phyloP scores from a whole-genome alignment of 53 echinoderm and acorn worm genomes.

The Holothuria leucospilota region DNA sequence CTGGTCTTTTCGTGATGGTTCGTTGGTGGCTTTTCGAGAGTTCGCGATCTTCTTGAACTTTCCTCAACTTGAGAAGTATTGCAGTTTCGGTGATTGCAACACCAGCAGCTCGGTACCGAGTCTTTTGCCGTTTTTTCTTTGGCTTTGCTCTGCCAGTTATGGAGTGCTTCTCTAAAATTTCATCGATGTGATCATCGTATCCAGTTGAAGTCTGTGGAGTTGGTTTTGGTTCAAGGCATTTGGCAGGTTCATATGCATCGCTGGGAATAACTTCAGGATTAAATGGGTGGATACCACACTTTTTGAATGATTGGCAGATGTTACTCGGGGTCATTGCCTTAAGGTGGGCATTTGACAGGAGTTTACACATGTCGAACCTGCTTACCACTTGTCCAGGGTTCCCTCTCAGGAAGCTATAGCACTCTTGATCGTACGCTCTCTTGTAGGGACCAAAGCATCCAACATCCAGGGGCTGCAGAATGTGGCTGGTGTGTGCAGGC shows the following conservation, averaged over 20 bases:
- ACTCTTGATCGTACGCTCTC: constrained; percentile 37
- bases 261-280: constrained; percentile 14
- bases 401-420: constrained; percentile 29
- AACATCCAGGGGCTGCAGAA: constrained; percentile 57
- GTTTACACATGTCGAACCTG: constrained; percentile 38
- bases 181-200: neutral
- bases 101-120: neutral
- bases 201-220: neutral
- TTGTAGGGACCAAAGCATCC: constrained; percentile 53
- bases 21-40: neutral
- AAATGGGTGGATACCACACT: constrained; percentile 42
- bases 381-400: too few relatives aligned
- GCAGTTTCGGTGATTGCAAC: constrained; percentile 16
- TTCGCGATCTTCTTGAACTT: neutral
- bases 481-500: too few relatives aligned
- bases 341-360: constrained; percentile 40
- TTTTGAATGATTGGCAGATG: constrained; percentile 29
- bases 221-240: neutral
- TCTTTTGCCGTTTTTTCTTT: constrained; percentile 1
- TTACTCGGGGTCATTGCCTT: constrained; percentile 30
- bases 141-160: neutral
- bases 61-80: constrained; percentile 18
- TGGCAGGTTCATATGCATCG: constrained; percentile 11
- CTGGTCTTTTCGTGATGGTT: too few relatives aligned
- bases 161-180: neutral